These are phyloP conservation scores for Smittia aterrima DNA, from an alignment of 2,888 invertebrate genomes.

Conservation along the genomic window DNA sequence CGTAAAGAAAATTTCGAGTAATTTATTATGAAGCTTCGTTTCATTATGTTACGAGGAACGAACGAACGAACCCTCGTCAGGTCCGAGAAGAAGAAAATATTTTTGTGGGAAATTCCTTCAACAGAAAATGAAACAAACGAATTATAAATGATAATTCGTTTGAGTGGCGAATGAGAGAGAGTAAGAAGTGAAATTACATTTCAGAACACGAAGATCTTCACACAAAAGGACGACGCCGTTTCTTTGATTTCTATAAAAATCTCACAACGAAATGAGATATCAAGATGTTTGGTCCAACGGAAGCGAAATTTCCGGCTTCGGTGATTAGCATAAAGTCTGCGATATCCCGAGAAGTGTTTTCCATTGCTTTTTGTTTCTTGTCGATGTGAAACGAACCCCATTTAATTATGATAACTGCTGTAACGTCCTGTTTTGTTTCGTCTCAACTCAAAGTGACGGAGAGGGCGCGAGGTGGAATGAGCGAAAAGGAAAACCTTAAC, in stretches of 20 bases:
- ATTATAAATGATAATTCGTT: conserved; percentile 25
- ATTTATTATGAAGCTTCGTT: neutral
- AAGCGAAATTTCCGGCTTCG: too few species aligned
- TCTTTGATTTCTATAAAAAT: neutral
- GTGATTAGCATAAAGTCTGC: too few species aligned
- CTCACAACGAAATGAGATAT: too few species aligned
- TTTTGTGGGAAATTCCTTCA: neutral
- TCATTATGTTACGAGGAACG: too few species aligned
- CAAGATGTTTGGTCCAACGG: too few species aligned
- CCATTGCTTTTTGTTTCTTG: too few species aligned
- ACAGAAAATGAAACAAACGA: neutral
- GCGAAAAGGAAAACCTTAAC: too few species aligned
- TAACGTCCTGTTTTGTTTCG: too few species aligned
- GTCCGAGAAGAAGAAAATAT: neutral
- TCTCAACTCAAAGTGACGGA: too few species aligned
- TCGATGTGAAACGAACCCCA: neutral
- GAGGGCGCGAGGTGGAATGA: too few species aligned
- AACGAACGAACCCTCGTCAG: conserved; percentile 4
- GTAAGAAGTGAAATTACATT: neutral
- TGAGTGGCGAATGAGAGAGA: neutral
- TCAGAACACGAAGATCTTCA: neutral
- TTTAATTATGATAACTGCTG: conserved; percentile 11
- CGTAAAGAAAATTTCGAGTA: neutral
- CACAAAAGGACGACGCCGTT: neutral
- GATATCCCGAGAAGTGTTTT: too few species aligned